Evolutionary conservation across 2,113 vertebrate genomes (phyloP).

Genomic region (Myrmecophaga tridactyla): DNA sequence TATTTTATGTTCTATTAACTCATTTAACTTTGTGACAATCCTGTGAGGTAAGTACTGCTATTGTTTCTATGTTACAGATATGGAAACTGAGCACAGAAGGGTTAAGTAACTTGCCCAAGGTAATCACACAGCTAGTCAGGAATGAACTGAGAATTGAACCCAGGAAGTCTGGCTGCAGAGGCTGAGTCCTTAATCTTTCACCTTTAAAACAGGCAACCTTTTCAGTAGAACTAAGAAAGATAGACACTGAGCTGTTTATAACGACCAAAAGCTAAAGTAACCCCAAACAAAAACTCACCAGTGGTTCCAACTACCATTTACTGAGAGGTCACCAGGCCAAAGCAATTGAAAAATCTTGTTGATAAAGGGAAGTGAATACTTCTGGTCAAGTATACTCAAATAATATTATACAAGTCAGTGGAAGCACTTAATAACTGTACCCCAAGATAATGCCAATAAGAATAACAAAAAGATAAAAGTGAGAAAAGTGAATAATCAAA

Average conservation of each 20-base stretch:
- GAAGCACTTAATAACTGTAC: background rate
- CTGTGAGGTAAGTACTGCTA: background rate
- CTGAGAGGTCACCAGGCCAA: background rate
- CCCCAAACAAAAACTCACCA: slow-evolving; percentile 40
- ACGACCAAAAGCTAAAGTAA: slow-evolving; percentile 50
- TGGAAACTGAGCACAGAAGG: slow-evolving; percentile 37
- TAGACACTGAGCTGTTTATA: background rate
- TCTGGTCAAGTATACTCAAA: background rate
- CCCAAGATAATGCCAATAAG: background rate
- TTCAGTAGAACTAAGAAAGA: slow-evolving; percentile 18
- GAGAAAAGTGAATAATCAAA: background rate
- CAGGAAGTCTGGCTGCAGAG: background rate
- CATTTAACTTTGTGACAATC: background rate
- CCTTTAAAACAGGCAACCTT: slow-evolving; percentile 15
- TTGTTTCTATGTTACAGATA: slow-evolving; percentile 11
- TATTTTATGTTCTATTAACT: background rate
- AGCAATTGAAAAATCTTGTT: background rate
- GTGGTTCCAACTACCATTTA: background rate
- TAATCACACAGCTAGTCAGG: background rate
- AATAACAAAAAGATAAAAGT: slow-evolving; percentile 13
- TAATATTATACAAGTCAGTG: background rate
- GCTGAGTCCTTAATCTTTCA: slow-evolving; percentile 20
- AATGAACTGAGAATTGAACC: background rate
- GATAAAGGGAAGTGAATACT: background rate
- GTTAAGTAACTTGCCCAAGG: background rate